phyloP scores from a whole-genome alignment of 2,797 vertebrate genomes.

The Notamacropus eugenii region DNA sequence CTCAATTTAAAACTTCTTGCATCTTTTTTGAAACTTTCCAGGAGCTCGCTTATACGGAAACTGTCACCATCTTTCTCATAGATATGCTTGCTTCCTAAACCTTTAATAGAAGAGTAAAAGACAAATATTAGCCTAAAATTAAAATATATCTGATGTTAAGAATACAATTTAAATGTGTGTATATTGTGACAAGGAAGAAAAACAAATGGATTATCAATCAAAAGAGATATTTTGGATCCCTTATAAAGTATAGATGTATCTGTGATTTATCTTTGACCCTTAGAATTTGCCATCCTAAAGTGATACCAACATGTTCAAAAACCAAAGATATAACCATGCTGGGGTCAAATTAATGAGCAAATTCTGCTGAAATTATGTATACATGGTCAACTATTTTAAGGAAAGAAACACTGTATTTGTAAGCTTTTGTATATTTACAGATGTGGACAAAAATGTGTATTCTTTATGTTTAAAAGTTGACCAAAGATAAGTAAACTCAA shows the following conservation, averaged over 20 bases:
- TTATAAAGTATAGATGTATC: background rate
- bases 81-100: slow-evolving; percentile 92
- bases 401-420: background rate
- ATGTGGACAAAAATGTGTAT: background rate
- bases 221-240: background rate
- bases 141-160: slow-evolving; percentile 32
- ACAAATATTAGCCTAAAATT: slow-evolving; percentile 23
- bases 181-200: background rate
- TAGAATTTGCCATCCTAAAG: background rate
- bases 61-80: slow-evolving; percentile 91
- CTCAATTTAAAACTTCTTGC: slow-evolving; percentile 95
- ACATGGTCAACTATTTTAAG: background rate
- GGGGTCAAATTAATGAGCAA: background rate
- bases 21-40: slow-evolving; percentile 92
- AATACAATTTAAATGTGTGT: background rate
- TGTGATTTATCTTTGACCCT: background rate
- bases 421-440: background rate
- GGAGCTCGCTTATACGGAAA: slow-evolving; percentile 86
- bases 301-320: background rate
- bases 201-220: background rate
- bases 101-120: slow-evolving; percentile 82
- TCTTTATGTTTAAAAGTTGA: background rate
- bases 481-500: background rate
- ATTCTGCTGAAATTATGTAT: background rate
- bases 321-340: background rate